These are phyloP conservation scores for Onthophagus sagittarius DNA, from an alignment of 2,888 invertebrate genomes.

Conservation along the genomic window DNA sequence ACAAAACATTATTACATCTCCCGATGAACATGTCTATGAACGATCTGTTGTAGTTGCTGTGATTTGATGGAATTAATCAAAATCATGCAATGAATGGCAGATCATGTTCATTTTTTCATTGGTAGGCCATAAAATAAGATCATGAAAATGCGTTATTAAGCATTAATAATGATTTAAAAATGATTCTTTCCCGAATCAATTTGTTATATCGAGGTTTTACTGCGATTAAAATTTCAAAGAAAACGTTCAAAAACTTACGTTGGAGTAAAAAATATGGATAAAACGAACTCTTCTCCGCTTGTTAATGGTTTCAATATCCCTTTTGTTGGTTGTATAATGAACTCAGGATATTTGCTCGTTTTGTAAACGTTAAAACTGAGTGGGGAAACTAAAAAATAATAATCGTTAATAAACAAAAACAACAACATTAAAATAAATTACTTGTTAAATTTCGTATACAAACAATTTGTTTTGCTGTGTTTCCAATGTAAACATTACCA, in stretches of 20 bases:
- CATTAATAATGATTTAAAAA: too few species aligned
- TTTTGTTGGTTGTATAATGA: constrained; percentile 7
- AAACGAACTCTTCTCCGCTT: constrained; percentile 14
- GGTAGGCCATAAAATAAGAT: too few species aligned
- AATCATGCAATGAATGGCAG: too few species aligned
- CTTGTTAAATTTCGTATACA: constrained; percentile 32
- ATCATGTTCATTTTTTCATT: too few species aligned
- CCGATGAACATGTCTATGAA: too few species aligned
- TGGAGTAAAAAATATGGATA: constrained; percentile 26
- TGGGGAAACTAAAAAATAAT: constrained; percentile 4
- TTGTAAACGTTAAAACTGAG: constrained; percentile 16
- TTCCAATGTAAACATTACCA: constrained; percentile 32
- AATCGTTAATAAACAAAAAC: neutral
- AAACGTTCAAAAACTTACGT: constrained; percentile 19
- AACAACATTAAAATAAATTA: constrained; percentile 14
- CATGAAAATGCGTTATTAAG: too few species aligned
- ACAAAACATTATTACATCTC: too few species aligned
- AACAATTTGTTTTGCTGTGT: constrained; percentile 31
- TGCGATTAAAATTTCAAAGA: neutral
- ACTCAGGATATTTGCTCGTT: constrained; percentile 9
- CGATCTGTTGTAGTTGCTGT: too few species aligned
- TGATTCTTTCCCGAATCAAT: too few species aligned
- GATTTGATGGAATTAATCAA: too few species aligned
- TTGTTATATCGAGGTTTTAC: neutral
- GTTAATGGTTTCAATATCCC: constrained; percentile 22